phyloP scores from a whole-genome alignment of 1,140 invertebrate genomes.

The Eulimnadia texana region DNA sequence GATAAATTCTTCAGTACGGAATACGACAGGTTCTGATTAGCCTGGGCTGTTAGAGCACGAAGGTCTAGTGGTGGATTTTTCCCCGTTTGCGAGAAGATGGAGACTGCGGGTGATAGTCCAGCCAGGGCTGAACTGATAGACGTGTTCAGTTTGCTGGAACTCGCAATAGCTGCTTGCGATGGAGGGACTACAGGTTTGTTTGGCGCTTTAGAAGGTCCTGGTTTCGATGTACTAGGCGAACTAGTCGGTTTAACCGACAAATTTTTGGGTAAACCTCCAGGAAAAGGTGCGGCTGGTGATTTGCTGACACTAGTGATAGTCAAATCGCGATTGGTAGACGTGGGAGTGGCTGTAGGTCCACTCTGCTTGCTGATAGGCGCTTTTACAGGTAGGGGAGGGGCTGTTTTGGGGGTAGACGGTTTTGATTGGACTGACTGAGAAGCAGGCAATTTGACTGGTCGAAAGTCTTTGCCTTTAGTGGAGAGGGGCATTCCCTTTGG shows the following conservation, averaged over 20 bases:
- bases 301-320: not conserved
- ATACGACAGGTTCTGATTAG: not conserved
- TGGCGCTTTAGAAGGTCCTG: not conserved
- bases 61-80: not conserved
- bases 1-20: conserved; percentile 4
- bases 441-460: not conserved
- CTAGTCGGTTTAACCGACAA: not conserved
- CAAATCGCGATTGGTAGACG: not conserved
- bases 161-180: not conserved
- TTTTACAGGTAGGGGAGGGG: not conserved
- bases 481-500: not conserved
- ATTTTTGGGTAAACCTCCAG: not conserved
- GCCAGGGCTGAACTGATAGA: not conserved
- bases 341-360: not conserved
- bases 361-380: not conserved
- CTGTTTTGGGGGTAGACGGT: not conserved
- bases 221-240: not conserved
- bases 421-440: not conserved
- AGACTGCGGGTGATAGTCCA: not conserved
- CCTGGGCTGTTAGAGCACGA: not conserved
- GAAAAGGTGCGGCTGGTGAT: not conserved
- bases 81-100: not conserved
- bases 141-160: not conserved
- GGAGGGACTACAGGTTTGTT: no score
- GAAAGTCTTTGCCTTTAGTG: not conserved